Percentiles rank a stretch among this genome's conserved stretches.
Evolutionary conservation across 1,140 invertebrate species (phyloP).

Genomic region (Olivierus martensii): DNA sequence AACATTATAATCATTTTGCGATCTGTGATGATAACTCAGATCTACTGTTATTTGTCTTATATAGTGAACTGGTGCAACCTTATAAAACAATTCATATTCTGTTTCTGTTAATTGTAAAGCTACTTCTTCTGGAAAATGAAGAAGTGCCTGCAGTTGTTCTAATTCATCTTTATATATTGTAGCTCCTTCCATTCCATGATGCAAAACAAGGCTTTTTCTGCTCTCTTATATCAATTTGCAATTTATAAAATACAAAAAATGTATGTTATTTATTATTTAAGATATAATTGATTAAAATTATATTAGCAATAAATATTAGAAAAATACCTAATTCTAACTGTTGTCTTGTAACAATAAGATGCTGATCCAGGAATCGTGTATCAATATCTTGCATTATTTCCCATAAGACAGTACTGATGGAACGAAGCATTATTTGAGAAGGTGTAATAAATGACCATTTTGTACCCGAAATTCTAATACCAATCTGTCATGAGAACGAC

Average conservation of each 20-base stretch:
- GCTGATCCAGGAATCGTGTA: constrained; percentile 26
- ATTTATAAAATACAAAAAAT: no score
- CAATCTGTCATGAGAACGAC: constrained; percentile 46
- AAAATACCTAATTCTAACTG: constrained; percentile 10
- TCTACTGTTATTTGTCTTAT: constrained; percentile 75
- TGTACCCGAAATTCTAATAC: constrained; percentile 48
- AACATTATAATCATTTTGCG: constrained; percentile 29
- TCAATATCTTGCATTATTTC: constrained; percentile 38
- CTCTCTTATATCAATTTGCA: background rate
- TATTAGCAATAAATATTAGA: no score
- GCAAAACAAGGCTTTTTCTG: background rate
- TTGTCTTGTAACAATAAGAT: constrained; percentile 2
- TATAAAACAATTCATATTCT: constrained; percentile 80
- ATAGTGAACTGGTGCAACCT: constrained; percentile 68
- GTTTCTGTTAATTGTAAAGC: constrained; percentile 66
- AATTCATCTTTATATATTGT: constrained; percentile 47
- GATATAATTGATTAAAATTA: no score
- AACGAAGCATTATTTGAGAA: constrained; percentile 34
- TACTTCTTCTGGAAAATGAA: constrained; percentile 91
- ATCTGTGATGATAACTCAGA: constrained; percentile 18
- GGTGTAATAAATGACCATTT: constrained; percentile 41
- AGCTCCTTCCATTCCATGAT: background rate
- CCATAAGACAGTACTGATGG: constrained; percentile 40
- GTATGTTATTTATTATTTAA: no score
- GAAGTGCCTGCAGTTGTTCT: constrained; percentile 65